These are phyloP conservation scores for Vanessa cardui DNA, from an alignment of 2,888 invertebrate species.

Conservation along the genomic window DNA sequence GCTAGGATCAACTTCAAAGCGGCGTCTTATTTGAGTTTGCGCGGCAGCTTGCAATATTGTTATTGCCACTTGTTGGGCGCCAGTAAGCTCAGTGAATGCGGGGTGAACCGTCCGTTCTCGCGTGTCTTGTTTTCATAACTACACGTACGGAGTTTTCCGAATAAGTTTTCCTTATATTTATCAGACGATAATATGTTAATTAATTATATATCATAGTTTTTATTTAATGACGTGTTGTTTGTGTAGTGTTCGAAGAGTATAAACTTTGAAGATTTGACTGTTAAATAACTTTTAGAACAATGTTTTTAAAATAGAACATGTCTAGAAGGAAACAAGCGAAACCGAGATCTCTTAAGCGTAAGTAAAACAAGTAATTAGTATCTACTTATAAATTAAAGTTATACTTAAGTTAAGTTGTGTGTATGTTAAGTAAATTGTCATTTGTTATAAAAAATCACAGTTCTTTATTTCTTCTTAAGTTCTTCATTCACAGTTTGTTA, in stretches of 20 bases:
- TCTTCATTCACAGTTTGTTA: too few species aligned
- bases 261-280: background rate
- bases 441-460: too few species aligned
- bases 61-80: conserved; percentile 82
- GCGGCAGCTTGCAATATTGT: conserved; percentile 71
- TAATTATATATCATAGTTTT: background rate
- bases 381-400: too few species aligned
- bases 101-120: conserved; percentile 67
- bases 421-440: too few species aligned
- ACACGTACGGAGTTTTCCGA: conserved; percentile 53
- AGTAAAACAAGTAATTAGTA: conserved; percentile 56
- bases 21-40: conserved; percentile 70
- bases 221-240: conserved; percentile 9
- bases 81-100: conserved; percentile 74
- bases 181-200: background rate
- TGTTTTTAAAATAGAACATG: conserved; percentile 65
- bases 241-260: background rate
- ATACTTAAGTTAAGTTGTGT: too few species aligned
- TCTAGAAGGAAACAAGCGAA: conserved; percentile 88
- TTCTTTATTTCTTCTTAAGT: too few species aligned
- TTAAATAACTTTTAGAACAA: conserved; percentile 32
- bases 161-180: conserved; percentile 56
- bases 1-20: conserved; percentile 47
- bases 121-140: conserved; percentile 45
- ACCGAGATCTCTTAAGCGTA: conserved; percentile 87